A percentile compares a stretch with the other conserved stretches of the same genome.
Evolutionary conservation across 2,113 vertebrate genomes (phyloP).

Genomic region (Petromus typicus): DNA sequence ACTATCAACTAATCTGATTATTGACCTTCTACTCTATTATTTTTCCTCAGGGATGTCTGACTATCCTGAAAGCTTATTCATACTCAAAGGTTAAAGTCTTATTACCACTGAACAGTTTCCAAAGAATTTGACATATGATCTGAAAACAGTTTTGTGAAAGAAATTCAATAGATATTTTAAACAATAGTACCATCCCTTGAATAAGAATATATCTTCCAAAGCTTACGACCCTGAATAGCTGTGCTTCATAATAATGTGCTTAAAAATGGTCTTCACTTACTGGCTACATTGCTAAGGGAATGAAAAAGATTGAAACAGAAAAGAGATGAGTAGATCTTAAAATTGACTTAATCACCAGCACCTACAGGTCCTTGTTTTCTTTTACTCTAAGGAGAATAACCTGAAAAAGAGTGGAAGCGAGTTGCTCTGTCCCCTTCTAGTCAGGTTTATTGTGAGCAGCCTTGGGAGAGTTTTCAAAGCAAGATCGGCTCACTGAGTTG

Average conservation of each 20-base stretch:
- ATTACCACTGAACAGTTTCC: background rate
- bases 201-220: background rate
- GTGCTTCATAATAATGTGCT: background rate
- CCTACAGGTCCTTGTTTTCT: background rate
- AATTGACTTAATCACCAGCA: background rate
- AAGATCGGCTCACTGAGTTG: background rate
- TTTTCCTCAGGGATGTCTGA: constrained; percentile 17
- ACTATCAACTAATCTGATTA: background rate
- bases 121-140: background rate
- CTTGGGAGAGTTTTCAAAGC: background rate
- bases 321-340: constrained; percentile 5
- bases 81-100: background rate
- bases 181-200: background rate
- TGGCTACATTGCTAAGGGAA: background rate
- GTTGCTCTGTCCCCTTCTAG: background rate
- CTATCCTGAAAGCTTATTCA: background rate
- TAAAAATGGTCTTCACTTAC: background rate
- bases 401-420: background rate
- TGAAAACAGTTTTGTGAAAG: background rate
- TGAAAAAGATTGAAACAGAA: background rate
- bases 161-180: background rate
- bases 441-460: background rate
- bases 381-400: background rate
- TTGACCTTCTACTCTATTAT: background rate
- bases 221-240: background rate